Percentiles rank a stretch among this genome's conserved stretches.
Conservation (phyloP, 1,140 invertebrate genomes). For the Temnothorax nylanderi region DNA sequence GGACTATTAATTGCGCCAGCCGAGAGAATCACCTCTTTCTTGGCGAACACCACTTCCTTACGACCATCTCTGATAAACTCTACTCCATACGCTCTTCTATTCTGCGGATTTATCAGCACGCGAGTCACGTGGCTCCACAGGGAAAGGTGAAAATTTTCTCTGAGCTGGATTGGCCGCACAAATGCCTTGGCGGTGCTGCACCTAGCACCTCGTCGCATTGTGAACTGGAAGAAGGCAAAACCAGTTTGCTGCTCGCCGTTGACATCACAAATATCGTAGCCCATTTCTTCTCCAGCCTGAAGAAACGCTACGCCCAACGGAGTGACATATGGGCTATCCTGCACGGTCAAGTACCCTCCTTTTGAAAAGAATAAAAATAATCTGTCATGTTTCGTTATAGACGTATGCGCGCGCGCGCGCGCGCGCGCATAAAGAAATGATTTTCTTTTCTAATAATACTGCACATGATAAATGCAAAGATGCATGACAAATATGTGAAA, state of each 20-base stretch:
- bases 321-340: constrained; percentile 93
- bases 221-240: constrained; percentile 93
- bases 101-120: constrained; percentile 90
- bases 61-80: constrained; percentile 90
- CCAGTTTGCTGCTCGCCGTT: constrained; percentile 94
- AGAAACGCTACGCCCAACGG: constrained; percentile 93
- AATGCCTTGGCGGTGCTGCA: constrained; percentile 94
- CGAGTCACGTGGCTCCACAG: constrained; percentile 92
- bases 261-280: constrained; percentile 92
- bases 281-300: constrained; percentile 96
- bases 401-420: no score
- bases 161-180: constrained; percentile 90
- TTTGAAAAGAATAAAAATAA: neutral
- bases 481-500: neutral
- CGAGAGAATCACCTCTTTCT: constrained; percentile 92
- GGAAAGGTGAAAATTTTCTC: constrained; percentile 91
- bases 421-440: neutral
- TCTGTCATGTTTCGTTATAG: neutral
- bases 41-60: constrained; percentile 89
- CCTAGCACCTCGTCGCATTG: constrained; percentile 91
- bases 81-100: constrained; percentile 91
- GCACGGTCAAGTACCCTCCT: constrained; percentile 93
- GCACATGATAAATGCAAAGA: neutral
- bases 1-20: constrained; percentile 92
- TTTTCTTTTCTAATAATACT: no score